Evolutionary conservation across 2,888 invertebrate genomes (phyloP).

Genomic region (Sceliomorpha sp.): DNA sequence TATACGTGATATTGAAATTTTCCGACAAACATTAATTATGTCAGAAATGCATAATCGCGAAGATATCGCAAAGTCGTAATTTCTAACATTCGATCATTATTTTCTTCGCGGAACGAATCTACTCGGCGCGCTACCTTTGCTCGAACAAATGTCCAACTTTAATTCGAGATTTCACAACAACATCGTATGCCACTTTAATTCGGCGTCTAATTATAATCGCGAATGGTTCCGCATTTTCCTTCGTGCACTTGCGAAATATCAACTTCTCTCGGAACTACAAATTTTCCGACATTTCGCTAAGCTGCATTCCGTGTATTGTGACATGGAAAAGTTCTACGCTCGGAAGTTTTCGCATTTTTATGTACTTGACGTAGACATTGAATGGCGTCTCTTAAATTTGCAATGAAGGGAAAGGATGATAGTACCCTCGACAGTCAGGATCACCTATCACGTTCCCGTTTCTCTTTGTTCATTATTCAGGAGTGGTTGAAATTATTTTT

Average conservation of each 20-base stretch:
- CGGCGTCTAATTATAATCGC: slow-evolving; percentile 1
- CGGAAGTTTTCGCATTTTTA: slow-evolving; percentile 22
- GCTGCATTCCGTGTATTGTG: slow-evolving; percentile 18
- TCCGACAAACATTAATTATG: too few relatives aligned
- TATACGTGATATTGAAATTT: too few relatives aligned
- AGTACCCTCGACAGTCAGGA: not conserved
- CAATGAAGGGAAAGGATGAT: slow-evolving; percentile 4
- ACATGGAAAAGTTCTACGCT: slow-evolving; percentile 15
- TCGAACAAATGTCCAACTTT: too few relatives aligned
- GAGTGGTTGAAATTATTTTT: too few relatives aligned
- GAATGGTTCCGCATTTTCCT: slow-evolving; percentile 5
- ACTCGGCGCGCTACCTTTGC: too few relatives aligned
- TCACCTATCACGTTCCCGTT: slow-evolving; percentile 5
- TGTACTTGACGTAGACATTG: slow-evolving; percentile 18
- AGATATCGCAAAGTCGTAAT: too few relatives aligned
- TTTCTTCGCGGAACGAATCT: too few relatives aligned
- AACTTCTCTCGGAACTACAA: slow-evolving; percentile 5
- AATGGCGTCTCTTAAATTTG: slow-evolving; percentile 11
- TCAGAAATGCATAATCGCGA: too few relatives aligned
- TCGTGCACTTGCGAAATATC: slow-evolving; percentile 11
- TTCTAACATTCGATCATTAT: too few relatives aligned
- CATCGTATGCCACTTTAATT: too few relatives aligned
- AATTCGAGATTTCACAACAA: too few relatives aligned
- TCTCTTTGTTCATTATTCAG: not conserved
- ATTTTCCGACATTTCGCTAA: slow-evolving; percentile 12